Conservation (phyloP, 2,113 vertebrate species). For the Rhegmatorhina hoffmannsi region DNA sequence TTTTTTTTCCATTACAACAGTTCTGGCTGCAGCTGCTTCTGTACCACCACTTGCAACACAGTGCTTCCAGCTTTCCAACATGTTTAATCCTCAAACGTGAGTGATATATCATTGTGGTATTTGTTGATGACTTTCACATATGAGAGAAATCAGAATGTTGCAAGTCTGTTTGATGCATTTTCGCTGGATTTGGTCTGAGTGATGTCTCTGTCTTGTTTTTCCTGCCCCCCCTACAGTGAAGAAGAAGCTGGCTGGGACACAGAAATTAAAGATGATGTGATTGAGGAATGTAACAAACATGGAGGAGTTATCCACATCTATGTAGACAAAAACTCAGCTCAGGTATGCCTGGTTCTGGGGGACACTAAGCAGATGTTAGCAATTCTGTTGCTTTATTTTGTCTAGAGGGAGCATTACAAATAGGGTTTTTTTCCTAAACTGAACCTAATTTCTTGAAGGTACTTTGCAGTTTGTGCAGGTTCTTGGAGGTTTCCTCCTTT, state of each 20-base stretch:
- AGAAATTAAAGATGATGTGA: constrained; percentile 96
- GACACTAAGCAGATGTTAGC: neutral
- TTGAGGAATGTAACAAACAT: constrained; percentile 98
- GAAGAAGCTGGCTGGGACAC: constrained; percentile 91
- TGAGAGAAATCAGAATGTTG: neutral
- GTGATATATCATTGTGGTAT: constrained; percentile 27
- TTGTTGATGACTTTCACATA: neutral
- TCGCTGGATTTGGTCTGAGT: neutral
- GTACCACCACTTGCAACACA: constrained; percentile 92
- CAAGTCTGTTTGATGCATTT: neutral
- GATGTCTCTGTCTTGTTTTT: neutral
- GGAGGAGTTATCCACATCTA: constrained; percentile 97
- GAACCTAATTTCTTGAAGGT: neutral
- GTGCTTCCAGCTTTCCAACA: constrained; percentile 97
- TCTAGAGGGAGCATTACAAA: neutral
- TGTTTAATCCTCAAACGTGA: constrained; percentile 95
- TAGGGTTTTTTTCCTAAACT: neutral
- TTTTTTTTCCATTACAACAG: constrained; percentile 37
- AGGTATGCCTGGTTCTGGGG: constrained; percentile 73
- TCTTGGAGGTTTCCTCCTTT: neutral
- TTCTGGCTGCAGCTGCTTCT: constrained; percentile 82
- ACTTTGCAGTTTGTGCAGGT: neutral
- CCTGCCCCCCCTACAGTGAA: constrained; percentile 76
- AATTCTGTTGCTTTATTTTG: neutral
- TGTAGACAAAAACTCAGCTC: constrained; percentile 94